Evolutionary conservation across 2,888 invertebrate genomes (phyloP), one percentile per base, ranked within the genome.

Genomic region (Ormyrus thymus): DNA sequence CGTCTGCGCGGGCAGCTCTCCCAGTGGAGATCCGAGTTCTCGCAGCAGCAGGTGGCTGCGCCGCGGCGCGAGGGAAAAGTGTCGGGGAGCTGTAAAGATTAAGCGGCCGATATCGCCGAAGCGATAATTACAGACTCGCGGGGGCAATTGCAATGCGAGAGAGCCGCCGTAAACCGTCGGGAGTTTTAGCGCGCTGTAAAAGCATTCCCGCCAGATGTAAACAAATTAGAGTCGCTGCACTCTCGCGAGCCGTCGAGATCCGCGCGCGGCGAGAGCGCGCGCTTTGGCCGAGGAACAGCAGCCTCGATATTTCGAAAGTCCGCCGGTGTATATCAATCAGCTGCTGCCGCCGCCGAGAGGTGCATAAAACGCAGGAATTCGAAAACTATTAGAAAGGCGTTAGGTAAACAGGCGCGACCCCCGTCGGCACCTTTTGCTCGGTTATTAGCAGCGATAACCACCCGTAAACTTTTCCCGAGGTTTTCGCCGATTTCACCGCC

Each of bases 161-260:
- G 29, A 29, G 29, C 29, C 29, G 29, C 29, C 29, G 29, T 29
- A 29, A 29, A 29, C 29, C 0, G 4, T 29, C 29, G 29, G 29
- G 29, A 29, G 29, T 29, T 29, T 29, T 29, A 29, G 4, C 29
- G 4, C 29, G 29, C 29, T 29, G 29, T 29, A 29, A 29, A 29
- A 29, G 4, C 29, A 29, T 29, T 29, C 29, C 29, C 29, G 29
- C 29, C 29, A 4, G 29, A 15, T 53, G 61, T 61, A 71, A 61
- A 62, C 51, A 53, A 71, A 62, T 73, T 50, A 46, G 50, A 65
- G 50, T 48, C 56, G 64, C 3, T 2, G 29, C 29, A 29, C 73
- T 13, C 53, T 65, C 46, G 2, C 8, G 50, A 48, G 65, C 0
- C 48, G 46, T 48, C 56, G 29, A 64, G 2, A 29, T 29, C 29